Percentiles rank a stretch among this genome's conserved stretches.
Evolutionary conservation across 2,113 vertebrate genomes (phyloP).

Genomic region (Tilapia sparmanii): DNA sequence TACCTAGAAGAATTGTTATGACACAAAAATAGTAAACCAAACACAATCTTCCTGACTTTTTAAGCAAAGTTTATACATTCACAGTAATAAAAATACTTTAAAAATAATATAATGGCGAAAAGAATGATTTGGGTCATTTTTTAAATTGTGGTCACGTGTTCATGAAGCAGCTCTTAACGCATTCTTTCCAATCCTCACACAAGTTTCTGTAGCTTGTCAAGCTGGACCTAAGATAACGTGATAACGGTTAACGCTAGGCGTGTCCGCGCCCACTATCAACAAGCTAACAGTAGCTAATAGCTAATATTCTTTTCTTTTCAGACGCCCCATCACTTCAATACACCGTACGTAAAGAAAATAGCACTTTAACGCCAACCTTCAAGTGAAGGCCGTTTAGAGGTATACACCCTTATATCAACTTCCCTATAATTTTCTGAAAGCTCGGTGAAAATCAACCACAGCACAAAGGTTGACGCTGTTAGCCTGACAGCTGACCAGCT

Average conservation of each 20-base stretch:
- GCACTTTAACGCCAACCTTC: fast-evolving
- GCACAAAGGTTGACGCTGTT: slow-evolving; percentile 45
- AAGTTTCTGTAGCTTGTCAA: not conserved
- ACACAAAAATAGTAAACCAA: not conserved
- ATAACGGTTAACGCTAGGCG: slow-evolving; percentile 39
- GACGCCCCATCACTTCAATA: not conserved
- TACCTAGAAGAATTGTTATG: not conserved
- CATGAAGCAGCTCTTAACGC: not conserved
- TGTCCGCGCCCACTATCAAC: slow-evolving; percentile 44
- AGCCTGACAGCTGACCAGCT: slow-evolving; percentile 31
- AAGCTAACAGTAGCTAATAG: slow-evolving; percentile 20
- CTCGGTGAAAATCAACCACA: not conserved
- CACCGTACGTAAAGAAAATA: not conserved
- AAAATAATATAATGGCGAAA: not conserved
- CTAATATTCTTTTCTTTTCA: not conserved
- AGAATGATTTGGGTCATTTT: fast-evolving
- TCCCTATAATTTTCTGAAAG: not conserved
- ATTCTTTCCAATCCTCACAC: not conserved
- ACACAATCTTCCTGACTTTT: not conserved
- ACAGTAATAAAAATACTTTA: fast-evolving
- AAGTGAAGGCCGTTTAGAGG: fast-evolving
- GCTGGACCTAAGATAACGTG: not conserved
- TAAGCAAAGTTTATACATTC: not conserved
- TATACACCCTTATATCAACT: fast-evolving
- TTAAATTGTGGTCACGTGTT: not conserved